Conservation (phyloP, 1,140 invertebrate genomes). For the Euglossa dilemma region DNA sequence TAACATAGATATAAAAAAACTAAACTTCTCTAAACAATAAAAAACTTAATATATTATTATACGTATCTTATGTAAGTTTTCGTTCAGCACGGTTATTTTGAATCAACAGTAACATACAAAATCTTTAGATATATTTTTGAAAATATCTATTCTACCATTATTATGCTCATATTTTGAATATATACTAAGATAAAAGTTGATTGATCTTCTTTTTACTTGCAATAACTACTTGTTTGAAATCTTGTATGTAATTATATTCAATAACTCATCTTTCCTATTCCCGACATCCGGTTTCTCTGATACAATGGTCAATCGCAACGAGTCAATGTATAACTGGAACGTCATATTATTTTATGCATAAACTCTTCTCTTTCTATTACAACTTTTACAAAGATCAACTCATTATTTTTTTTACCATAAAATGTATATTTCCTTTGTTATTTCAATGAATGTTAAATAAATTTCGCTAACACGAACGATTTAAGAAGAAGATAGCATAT, state of each 20-base stretch:
- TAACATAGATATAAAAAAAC: background rate
- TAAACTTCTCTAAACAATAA: background rate
- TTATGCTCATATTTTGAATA: background rate
- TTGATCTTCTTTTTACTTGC: background rate
- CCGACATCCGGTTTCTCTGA: constrained; percentile 24
- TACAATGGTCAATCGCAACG: constrained; percentile 6
- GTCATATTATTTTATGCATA: background rate
- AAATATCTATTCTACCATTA: background rate
- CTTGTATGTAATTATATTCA: background rate
- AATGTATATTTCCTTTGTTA: background rate
- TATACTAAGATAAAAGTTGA: background rate
- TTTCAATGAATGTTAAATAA: background rate
- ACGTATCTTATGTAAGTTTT: background rate
- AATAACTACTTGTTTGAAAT: background rate
- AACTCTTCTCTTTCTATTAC: no score
- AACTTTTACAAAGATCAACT: background rate
- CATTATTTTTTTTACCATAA: background rate
- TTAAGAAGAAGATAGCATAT: no score
- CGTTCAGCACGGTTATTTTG: background rate
- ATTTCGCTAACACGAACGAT: background rate
- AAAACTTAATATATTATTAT: background rate
- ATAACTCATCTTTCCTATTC: constrained; percentile 17
- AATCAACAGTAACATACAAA: background rate
- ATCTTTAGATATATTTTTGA: background rate
- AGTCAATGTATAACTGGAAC: background rate